Conservation (phyloP, 2,888 invertebrate genomes). For the Brachypterus glaber region DNA sequence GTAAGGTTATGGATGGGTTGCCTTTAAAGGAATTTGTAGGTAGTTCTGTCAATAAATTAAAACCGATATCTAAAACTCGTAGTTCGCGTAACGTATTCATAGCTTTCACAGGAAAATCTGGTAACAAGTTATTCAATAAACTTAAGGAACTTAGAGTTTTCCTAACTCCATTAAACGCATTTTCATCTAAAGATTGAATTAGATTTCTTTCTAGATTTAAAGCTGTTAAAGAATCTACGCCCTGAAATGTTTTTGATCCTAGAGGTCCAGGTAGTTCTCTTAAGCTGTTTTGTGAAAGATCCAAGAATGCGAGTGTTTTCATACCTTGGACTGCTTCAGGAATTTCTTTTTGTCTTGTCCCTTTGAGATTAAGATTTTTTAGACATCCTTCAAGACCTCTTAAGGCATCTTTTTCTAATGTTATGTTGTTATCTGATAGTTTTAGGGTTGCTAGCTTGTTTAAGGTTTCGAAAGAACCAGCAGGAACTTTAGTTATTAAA, state of each 20-base stretch:
- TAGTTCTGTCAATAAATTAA: slow-evolving; percentile 75
- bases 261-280: slow-evolving; percentile 66
- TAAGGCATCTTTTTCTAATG: slow-evolving; percentile 59
- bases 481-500: slow-evolving; percentile 59
- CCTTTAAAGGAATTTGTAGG: slow-evolving; percentile 71
- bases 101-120: slow-evolving; percentile 78
- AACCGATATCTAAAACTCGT: slow-evolving; percentile 83
- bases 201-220: slow-evolving; percentile 82
- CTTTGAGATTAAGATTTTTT: slow-evolving; percentile 84
- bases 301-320: slow-evolving; percentile 73
- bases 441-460: slow-evolving; percentile 69
- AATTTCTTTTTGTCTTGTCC: slow-evolving; percentile 68
- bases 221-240: slow-evolving; percentile 72
- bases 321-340: slow-evolving; percentile 72
- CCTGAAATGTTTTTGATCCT: slow-evolving; percentile 57
- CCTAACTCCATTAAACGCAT: slow-evolving; percentile 70
- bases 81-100: slow-evolving; percentile 68
- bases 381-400: slow-evolving; percentile 70
- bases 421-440: slow-evolving; percentile 79
- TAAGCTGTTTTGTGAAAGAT: slow-evolving; percentile 81
- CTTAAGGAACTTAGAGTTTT: slow-evolving; percentile 80
- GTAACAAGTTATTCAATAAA: slow-evolving; percentile 76
- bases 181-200: slow-evolving; percentile 64
- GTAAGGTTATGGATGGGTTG: slow-evolving; percentile 73
- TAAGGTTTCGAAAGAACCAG: slow-evolving; percentile 65